These are phyloP conservation scores for Venturia canescens DNA, from an alignment of 1,140 invertebrate genomes.

Conservation along the genomic window DNA sequence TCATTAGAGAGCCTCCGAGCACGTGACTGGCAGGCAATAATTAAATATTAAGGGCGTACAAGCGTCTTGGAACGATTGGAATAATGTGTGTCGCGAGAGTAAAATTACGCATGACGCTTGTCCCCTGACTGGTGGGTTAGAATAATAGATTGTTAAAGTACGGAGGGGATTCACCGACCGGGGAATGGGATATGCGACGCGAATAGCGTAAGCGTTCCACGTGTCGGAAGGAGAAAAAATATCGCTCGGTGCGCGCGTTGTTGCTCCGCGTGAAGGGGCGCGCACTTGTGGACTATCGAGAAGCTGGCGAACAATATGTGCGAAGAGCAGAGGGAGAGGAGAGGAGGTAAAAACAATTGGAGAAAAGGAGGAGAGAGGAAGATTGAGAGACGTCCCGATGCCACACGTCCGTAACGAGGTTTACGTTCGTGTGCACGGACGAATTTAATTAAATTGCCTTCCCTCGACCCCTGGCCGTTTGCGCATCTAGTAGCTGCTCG, in stretches of 20 bases:
- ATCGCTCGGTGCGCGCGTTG: constrained; percentile 8
- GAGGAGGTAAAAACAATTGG: background rate
- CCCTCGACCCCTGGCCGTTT: constrained; percentile 42
- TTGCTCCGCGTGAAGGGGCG: background rate
- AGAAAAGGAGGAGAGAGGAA: constrained; percentile 19
- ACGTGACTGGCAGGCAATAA: no score
- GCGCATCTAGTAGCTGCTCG: constrained; percentile 1
- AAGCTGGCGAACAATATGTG: constrained; percentile 23
- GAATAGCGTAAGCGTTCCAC: constrained; percentile 19
- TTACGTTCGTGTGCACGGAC: constrained; percentile 51
- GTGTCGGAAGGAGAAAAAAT: constrained; percentile 16
- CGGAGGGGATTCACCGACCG: constrained; percentile 45
- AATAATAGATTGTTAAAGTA: constrained; percentile 64
- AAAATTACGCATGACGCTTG: constrained; percentile 25
- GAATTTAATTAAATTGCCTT: constrained; percentile 67
- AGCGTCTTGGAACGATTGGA: background rate
- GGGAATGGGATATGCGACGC: constrained; percentile 28
- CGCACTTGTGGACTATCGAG: background rate
- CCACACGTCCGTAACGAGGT: constrained; percentile 53
- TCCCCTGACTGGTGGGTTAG: constrained; percentile 58
- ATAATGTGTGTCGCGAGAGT: background rate
- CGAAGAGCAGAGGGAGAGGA: background rate
- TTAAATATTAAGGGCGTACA: background rate
- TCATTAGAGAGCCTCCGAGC: no score
- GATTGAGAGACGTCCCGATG: constrained; percentile 27